Conservation (phyloP, 2,113 vertebrate genomes). For the Noturus placidus region DNA sequence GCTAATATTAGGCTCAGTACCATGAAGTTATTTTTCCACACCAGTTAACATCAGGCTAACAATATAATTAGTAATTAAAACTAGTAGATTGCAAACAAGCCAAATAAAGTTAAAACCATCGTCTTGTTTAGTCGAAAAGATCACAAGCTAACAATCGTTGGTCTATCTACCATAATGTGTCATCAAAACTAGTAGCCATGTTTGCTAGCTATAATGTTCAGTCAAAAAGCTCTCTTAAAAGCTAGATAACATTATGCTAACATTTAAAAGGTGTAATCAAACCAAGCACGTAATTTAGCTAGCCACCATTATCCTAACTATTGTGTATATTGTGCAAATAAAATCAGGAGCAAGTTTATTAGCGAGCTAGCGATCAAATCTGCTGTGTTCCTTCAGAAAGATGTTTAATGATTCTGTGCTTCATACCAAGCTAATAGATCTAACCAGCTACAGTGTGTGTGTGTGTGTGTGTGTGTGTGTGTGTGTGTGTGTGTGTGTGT, state of each 20-base stretch:
- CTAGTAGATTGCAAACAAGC: too few species aligned
- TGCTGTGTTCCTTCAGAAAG: neutral
- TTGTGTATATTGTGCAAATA: neutral
- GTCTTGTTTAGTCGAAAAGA: neutral
- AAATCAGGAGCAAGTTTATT: neutral
- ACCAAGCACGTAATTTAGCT: neutral
- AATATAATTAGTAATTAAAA: too few species aligned
- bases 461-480: neutral
- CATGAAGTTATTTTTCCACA: too few species aligned
- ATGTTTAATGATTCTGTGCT: neutral
- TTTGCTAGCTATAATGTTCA: neutral
- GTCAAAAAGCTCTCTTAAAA: neutral
- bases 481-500: conserved; percentile 6
- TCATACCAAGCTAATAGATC: neutral
- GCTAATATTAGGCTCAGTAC: neutral
- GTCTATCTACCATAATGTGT: neutral
- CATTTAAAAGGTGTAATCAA: neutral
- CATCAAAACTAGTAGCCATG: neutral
- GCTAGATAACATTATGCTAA: neutral
- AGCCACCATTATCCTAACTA: neutral
- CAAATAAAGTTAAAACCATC: too few species aligned
- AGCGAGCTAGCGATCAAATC: neutral
- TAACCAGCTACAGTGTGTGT: neutral
- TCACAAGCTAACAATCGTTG: neutral
- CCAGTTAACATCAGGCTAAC: too few species aligned